Conservation (phyloP, 2,888 invertebrate species). For the Stenichneumon culpator region DNA sequence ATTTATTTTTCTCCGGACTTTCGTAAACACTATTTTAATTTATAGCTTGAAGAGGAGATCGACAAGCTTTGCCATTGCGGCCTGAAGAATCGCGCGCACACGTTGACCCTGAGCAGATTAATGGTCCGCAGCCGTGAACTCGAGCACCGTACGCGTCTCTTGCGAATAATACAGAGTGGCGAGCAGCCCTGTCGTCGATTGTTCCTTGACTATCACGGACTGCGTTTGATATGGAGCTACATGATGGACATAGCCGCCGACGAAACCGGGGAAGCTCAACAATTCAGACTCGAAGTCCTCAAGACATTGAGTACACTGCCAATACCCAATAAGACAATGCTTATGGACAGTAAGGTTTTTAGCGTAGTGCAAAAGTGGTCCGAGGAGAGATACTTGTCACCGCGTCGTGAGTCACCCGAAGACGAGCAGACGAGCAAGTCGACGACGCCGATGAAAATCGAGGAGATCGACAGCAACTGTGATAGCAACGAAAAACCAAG, state of each 20-base stretch:
- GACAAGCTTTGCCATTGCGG: slow-evolving; percentile 92
- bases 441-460: slow-evolving; percentile 71
- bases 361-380: slow-evolving; percentile 95
- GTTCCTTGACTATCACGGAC: slow-evolving; percentile 97
- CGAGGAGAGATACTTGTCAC: slow-evolving; percentile 80
- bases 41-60: slow-evolving; percentile 94
- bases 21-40: slow-evolving; percentile 21
- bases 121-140: slow-evolving; percentile 96
- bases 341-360: slow-evolving; percentile 96
- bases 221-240: slow-evolving; percentile 96
- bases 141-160: slow-evolving; percentile 90
- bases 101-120: slow-evolving; percentile 94
- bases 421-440: slow-evolving; percentile 77
- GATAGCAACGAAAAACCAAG: slow-evolving; percentile 76
- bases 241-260: slow-evolving; percentile 91
- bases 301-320: slow-evolving; percentile 94
- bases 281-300: slow-evolving; percentile 88
- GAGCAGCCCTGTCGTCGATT: slow-evolving; percentile 94
- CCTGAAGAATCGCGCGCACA: slow-evolving; percentile 95
- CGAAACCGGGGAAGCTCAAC: slow-evolving; percentile 84
- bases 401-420: slow-evolving; percentile 80
- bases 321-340: slow-evolving; percentile 96
- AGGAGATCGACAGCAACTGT: slow-evolving; percentile 75
- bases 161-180: slow-evolving; percentile 92
- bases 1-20: neutral